These are phyloP conservation scores for Dromas ardeola DNA, from an alignment of 2,113 vertebrate genomes.

Conservation along the genomic window DNA sequence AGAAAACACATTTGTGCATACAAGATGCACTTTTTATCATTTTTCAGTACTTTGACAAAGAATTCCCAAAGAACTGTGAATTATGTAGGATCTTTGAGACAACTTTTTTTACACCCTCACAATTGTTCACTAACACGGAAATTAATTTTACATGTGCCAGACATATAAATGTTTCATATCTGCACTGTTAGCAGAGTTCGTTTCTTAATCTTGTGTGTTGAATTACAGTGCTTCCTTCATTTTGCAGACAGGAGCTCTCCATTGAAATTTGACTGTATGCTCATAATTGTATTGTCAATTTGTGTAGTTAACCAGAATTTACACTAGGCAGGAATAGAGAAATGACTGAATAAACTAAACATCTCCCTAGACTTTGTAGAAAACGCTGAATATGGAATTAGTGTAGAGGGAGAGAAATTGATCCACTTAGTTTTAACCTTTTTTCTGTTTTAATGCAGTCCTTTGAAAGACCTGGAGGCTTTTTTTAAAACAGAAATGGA, in stretches of 20 bases:
- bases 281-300: constrained; percentile 49
- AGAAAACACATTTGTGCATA: not conserved
- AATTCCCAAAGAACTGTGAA: not conserved
- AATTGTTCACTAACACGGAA: constrained; percentile 6
- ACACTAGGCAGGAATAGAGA: not conserved
- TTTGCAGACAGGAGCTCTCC: not conserved
- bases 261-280: not conserved
- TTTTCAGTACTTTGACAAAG: not conserved
- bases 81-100: not conserved
- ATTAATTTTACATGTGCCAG: constrained; percentile 21
- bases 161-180: constrained; percentile 22
- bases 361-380: not conserved
- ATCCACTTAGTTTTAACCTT: constrained; percentile 32
- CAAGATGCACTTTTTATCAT: not conserved
- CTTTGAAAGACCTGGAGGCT: not conserved
- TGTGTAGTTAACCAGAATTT: constrained; percentile 35
- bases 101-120: not conserved
- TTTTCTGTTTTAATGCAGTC: not conserved
- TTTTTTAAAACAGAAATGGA: not conserved
- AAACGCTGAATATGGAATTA: constrained; percentile 42
- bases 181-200: not conserved
- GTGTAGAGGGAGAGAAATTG: not conserved
- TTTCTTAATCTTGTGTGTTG: constrained; percentile 40
- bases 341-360: constrained; percentile 34
- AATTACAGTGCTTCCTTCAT: constrained; percentile 40